Evolutionary conservation across 2,113 vertebrate species (phyloP).

Genomic region (Amia ocellicauda): DNA sequence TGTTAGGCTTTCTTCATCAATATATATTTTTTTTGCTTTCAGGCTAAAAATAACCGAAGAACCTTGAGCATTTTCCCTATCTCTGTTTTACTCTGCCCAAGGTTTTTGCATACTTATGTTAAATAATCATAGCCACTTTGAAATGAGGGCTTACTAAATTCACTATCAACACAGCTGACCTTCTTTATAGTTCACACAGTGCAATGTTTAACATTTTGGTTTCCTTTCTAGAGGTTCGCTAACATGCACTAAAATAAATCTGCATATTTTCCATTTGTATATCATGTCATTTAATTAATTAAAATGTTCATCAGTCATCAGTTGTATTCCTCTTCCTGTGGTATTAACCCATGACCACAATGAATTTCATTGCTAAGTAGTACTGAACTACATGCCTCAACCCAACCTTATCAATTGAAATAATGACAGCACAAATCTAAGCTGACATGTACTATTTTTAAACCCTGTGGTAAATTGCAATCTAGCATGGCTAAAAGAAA

Average conservation of each 20-base stretch:
- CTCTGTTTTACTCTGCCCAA: too few species aligned
- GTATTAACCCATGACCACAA: slow-evolving; percentile 38
- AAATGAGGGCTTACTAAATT: slow-evolving; percentile 36
- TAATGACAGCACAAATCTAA: slow-evolving; percentile 29
- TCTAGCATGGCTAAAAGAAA: slow-evolving; percentile 36
- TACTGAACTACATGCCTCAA: slow-evolving; percentile 50
- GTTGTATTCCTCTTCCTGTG: slow-evolving; percentile 52
- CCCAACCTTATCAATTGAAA: slow-evolving; percentile 40
- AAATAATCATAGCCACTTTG: too few species aligned
- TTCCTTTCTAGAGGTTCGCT: slow-evolving; percentile 45
- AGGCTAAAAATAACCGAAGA: too few species aligned
- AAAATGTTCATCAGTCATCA: slow-evolving; percentile 50
- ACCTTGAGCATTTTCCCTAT: too few species aligned
- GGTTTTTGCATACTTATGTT: too few species aligned
- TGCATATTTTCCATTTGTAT: slow-evolving; percentile 49
- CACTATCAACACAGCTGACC: slow-evolving; percentile 49
- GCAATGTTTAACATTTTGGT: slow-evolving; percentile 30
- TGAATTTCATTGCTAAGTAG: slow-evolving; percentile 42
- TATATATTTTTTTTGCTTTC: too few species aligned
- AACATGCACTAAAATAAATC: slow-evolving; percentile 43
- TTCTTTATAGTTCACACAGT: background rate
- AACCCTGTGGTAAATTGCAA: slow-evolving; percentile 40
- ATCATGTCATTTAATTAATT: slow-evolving; percentile 48
- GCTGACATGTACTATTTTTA: slow-evolving; percentile 45
- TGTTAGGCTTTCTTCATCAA: too few species aligned